A percentile compares a stretch with the other conserved stretches of the same genome.
phyloP scores from a whole-genome alignment of 2,888 invertebrate species.

The Phengaris arion region DNA sequence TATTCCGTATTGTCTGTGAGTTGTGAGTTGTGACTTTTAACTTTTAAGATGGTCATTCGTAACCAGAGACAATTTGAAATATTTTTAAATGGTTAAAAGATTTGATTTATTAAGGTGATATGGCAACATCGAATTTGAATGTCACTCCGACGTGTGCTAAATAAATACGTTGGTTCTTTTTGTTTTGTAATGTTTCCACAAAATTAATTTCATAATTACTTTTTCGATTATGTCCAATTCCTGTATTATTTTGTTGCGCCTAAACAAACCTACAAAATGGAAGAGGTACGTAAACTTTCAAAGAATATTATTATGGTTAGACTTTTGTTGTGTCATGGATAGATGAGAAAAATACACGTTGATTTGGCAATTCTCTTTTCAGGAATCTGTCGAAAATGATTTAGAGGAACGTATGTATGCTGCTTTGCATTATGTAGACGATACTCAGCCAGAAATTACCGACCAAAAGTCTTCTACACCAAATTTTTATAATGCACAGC shows the following conservation, averaged over 20 bases:
- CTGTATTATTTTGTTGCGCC: conserved; percentile 62
- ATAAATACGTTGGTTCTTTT: conserved; percentile 59
- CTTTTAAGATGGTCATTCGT: not conserved
- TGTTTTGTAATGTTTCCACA: conserved; percentile 37
- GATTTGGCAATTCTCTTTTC: conserved; percentile 55
- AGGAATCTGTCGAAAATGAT: conserved; percentile 76
- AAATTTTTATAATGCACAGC: conserved; percentile 50
- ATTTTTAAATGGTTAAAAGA: not conserved
- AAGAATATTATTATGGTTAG: conserved; percentile 16
- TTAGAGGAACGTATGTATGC: conserved; percentile 72
- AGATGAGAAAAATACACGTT: conserved; percentile 36
- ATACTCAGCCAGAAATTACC: conserved; percentile 55
- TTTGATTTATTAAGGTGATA: no score
- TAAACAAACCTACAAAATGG: conserved; percentile 69
- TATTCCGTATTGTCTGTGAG: not conserved
- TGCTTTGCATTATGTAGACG: conserved; percentile 71
- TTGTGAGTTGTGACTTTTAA: not conserved
- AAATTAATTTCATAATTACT: conserved; percentile 19
- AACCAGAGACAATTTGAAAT: not conserved
- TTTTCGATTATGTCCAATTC: conserved; percentile 67
- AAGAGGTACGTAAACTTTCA: conserved; percentile 60
- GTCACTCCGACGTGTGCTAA: conserved; percentile 64
- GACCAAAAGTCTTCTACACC: conserved; percentile 47
- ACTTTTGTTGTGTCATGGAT: conserved; percentile 60
- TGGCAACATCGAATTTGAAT: conserved; percentile 22